Conservation (phyloP, 2,888 invertebrate species). For the Tenodera sinensis region DNA sequence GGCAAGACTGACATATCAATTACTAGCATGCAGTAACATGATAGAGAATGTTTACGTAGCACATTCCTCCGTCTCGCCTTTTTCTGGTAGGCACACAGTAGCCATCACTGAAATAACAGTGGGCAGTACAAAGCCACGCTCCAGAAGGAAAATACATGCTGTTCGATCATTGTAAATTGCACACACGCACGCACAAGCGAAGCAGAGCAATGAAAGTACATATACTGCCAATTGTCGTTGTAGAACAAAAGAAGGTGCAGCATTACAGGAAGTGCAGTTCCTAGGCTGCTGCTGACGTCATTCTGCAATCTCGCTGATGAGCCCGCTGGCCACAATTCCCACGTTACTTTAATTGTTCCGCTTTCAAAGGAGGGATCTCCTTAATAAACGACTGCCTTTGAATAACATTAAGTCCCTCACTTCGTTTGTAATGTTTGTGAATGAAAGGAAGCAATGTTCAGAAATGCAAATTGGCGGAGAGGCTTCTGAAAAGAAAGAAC, state of each 20-base stretch:
- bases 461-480: background rate
- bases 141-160: background rate
- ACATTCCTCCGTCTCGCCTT: too few species aligned
- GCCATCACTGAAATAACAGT: too few species aligned
- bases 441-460: background rate
- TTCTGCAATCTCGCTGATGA: background rate
- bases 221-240: background rate
- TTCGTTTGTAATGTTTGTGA: background rate
- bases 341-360: background rate
- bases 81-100: too few species aligned
- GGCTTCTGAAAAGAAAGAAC: background rate
- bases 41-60: too few species aligned
- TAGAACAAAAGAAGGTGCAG: background rate
- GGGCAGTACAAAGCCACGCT: too few species aligned
- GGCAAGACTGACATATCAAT: too few species aligned
- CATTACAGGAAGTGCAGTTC: background rate
- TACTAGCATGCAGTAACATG: too few species aligned
- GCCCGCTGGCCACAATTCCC: background rate
- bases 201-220: background rate
- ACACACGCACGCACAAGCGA: background rate
- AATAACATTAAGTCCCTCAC: background rate
- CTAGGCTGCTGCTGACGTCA: background rate
- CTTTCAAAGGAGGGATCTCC: background rate
- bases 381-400: background rate
- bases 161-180: background rate